Evolutionary conservation across 2,797 vertebrate genomes (phyloP).

Genomic region (Calcarius lapponicus): DNA sequence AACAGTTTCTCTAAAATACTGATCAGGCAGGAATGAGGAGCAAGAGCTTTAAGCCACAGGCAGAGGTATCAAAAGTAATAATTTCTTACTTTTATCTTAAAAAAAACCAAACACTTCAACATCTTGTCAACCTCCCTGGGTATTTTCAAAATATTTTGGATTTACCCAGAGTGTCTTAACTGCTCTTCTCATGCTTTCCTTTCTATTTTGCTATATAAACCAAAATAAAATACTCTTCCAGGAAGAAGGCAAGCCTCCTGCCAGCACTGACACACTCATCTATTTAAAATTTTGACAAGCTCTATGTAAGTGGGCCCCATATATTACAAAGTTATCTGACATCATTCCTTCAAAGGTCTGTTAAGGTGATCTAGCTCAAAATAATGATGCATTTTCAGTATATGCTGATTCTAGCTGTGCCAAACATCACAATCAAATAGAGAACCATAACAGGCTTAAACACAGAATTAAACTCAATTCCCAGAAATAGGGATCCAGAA

Average conservation of each 20-base stretch:
- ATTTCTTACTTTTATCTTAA: neutral
- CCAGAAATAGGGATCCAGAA: neutral
- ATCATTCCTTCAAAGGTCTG: neutral
- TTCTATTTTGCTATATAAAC: neutral
- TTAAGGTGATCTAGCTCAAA: neutral
- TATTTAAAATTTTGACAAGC: constrained; percentile 17
- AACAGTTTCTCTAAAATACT: neutral
- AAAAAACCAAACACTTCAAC: neutral
- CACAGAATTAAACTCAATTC: neutral
- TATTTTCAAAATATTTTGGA: neutral
- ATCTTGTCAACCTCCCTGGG: neutral
- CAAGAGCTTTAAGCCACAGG: neutral
- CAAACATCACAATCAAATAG: neutral
- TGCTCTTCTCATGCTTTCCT: neutral
- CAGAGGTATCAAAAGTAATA: neutral
- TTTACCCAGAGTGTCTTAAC: neutral
- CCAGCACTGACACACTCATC: neutral
- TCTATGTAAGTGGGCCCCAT: neutral
- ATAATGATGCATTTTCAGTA: neutral
- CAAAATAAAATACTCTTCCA: neutral
- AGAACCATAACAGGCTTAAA: neutral
- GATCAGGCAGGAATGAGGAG: neutral
- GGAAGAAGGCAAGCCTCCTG: neutral
- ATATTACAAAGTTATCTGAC: neutral
- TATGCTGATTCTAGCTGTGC: neutral